phyloP scores from a whole-genome alignment of 1,140 invertebrate species.

The Diuraphis noxia region DNA sequence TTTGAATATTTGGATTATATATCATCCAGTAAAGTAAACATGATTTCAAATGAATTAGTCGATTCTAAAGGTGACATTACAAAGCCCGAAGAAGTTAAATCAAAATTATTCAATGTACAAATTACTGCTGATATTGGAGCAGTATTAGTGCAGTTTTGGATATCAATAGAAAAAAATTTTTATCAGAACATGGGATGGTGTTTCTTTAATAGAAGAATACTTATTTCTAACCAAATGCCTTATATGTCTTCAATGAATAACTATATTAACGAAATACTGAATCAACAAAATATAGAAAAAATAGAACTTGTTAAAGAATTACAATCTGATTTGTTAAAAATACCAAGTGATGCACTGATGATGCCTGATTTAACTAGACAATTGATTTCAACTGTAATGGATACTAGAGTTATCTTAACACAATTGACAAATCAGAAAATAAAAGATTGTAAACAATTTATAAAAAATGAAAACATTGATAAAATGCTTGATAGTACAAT shows the following conservation, averaged over 20 bases:
- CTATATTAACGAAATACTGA: background rate
- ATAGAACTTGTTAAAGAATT: background rate
- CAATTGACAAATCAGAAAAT: conserved; percentile 31
- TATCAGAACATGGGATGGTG: conserved; percentile 1
- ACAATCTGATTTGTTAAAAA: conserved; percentile 14
- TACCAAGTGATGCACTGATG: background rate
- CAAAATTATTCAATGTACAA: background rate
- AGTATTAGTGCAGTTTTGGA: background rate
- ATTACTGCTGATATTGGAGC: background rate
- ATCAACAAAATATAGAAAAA: background rate
- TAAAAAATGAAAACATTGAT: background rate
- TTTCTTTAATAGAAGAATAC: conserved; percentile 31
- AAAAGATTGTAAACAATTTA: background rate
- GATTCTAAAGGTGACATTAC: background rate
- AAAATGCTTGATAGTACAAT: background rate
- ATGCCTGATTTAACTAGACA: background rate
- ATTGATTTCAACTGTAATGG: background rate
- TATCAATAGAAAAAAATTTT: background rate
- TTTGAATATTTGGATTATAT: conserved; percentile 18
- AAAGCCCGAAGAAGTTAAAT: background rate
- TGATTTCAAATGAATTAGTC: background rate
- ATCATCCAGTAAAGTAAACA: background rate
- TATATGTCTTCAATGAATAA: background rate
- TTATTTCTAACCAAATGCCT: background rate
- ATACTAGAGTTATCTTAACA: background rate